Evolutionary conservation across 2,113 vertebrate species (phyloP).

Genomic region (Monarcha castaneiventris): DNA sequence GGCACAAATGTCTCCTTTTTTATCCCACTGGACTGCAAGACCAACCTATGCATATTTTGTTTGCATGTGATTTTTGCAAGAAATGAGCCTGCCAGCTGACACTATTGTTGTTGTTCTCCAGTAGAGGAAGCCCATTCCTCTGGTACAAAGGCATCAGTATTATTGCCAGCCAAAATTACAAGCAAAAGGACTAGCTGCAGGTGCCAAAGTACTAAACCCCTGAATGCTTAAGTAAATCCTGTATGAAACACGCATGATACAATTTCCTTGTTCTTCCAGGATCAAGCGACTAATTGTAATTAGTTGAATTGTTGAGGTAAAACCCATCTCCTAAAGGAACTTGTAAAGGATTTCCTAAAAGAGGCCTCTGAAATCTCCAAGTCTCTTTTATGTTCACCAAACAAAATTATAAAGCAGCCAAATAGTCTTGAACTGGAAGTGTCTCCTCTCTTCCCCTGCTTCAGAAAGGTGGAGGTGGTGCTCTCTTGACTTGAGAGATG

Average conservation of each 20-base stretch:
- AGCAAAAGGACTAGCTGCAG: not conserved
- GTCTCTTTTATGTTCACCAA: not conserved
- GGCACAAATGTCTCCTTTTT: not conserved
- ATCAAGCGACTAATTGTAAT: not conserved
- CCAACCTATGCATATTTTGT: not conserved
- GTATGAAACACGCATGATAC: not conserved
- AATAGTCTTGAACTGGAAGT: not conserved
- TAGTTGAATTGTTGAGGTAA: constrained; percentile 16
- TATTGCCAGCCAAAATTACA: not conserved
- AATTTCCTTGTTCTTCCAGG: constrained; percentile 16
- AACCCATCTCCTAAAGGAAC: not conserved
- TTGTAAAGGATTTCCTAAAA: constrained; percentile 23
- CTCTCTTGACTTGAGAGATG: not conserved
- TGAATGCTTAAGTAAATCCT: constrained; percentile 20
- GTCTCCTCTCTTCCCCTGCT: not conserved
- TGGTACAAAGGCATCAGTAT: not conserved
- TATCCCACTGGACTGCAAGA: not conserved
- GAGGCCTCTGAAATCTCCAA: constrained; percentile 9
- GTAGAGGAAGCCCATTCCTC: constrained; percentile 10
- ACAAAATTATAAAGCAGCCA: not conserved
- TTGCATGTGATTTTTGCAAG: not conserved
- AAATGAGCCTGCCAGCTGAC: not conserved
- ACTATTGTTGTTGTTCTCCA: not conserved
- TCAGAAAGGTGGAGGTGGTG: not conserved
- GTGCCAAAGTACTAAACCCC: not conserved